phyloP scores from a whole-genome alignment of 2,113 vertebrate genomes.

The Podarcis muralis region DNA sequence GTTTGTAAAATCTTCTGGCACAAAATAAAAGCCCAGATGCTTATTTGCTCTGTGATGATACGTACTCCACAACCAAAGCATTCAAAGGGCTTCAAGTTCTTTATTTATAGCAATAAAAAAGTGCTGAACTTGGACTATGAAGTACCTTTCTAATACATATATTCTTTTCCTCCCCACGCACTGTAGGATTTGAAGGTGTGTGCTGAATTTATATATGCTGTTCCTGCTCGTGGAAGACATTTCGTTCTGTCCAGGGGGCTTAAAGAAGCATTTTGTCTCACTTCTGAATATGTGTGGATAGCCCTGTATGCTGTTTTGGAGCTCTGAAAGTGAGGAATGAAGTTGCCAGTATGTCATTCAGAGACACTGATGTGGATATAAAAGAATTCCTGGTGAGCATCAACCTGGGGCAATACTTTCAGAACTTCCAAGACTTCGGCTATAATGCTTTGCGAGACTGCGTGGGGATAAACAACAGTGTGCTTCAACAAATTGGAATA shows the following conservation, averaged over 20 bases:
- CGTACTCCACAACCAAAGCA: background rate
- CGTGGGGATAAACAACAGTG: conserved; percentile 74
- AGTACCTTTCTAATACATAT: background rate
- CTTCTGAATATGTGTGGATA: background rate
- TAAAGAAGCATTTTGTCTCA: background rate
- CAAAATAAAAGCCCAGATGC: background rate
- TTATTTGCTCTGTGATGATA: background rate
- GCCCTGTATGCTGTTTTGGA: conserved; percentile 14
- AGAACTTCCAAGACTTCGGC: conserved; percentile 78
- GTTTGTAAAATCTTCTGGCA: background rate
- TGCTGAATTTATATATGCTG: background rate
- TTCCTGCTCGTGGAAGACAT: conserved; percentile 19
- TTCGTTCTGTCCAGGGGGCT: background rate
- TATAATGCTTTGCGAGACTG: conserved; percentile 81
- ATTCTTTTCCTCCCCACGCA: background rate
- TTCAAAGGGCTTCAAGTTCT: background rate
- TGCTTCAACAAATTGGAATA: conserved; percentile 83
- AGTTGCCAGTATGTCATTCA: conserved; percentile 78
- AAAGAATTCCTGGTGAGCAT: conserved; percentile 83
- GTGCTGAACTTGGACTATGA: background rate
- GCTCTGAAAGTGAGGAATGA: conserved; percentile 62
- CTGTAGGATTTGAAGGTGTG: background rate
- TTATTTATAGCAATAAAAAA: background rate
- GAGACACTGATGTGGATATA: conserved; percentile 71
- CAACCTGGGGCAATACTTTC: conserved; percentile 85